Percentiles rank a stretch among this genome's conserved stretches.
Conservation (phyloP, 2,888 invertebrate species). For the Scrobipalpa atriplicella region DNA sequence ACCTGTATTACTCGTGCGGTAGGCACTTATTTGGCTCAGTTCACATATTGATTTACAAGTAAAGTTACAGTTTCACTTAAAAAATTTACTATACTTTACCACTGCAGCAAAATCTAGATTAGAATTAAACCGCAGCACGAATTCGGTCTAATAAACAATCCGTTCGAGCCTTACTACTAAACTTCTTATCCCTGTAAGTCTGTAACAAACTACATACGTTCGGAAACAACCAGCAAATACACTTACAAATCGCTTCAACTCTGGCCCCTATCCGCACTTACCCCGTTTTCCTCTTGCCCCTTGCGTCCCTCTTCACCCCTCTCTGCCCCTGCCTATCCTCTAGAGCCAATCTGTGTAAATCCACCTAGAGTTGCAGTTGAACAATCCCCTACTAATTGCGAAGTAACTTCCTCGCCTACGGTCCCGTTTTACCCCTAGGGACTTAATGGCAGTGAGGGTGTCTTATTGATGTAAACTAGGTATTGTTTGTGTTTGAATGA, state of each 20-base stretch:
- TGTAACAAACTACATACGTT: background rate
- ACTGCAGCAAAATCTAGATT: no score
- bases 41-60: no score
- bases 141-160: background rate
- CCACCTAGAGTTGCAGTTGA: slow-evolving; percentile 20
- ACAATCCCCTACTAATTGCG: slow-evolving; percentile 29
- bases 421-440: background rate
- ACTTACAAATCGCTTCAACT: slow-evolving; percentile 21
- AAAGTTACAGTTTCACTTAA: no score
- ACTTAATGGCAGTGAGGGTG: slow-evolving; percentile 16
- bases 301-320: background rate
- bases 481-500: slow-evolving; percentile 14
- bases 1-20: no score
- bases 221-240: slow-evolving; percentile 10
- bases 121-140: background rate
- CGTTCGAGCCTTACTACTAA: background rate
- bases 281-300: background rate
- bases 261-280: background rate
- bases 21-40: no score
- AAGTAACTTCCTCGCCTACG: slow-evolving; percentile 27
- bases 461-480: slow-evolving; percentile 14
- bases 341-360: slow-evolving; percentile 23
- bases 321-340: background rate
- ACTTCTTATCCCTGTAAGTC: slow-evolving; percentile 1
- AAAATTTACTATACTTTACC: no score